Conservation (phyloP, 2,113 vertebrate species). For the Eulacestoma nigropectus region DNA sequence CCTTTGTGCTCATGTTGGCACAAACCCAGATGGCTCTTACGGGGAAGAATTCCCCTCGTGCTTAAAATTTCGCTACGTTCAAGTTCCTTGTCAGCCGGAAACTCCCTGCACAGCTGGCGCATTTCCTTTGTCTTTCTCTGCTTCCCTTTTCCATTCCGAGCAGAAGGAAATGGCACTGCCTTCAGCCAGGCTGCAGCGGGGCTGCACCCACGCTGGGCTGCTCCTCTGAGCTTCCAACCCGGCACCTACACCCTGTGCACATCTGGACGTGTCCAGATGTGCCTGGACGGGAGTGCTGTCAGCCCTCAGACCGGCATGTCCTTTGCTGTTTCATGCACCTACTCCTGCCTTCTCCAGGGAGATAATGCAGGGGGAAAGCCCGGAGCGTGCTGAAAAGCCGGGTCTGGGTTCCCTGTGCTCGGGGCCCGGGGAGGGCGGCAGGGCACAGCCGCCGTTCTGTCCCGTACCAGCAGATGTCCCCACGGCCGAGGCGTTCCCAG, state of each 20-base stretch:
- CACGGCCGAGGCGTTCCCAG: neutral
- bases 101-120: neutral
- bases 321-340: neutral
- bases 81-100: neutral
- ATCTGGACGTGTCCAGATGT: neutral
- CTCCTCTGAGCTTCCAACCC: neutral
- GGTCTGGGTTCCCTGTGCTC: accelerated
- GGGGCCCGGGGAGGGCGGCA: neutral
- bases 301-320: neutral
- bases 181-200: neutral
- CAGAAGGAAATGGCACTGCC: neutral
- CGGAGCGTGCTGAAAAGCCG: neutral
- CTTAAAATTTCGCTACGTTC: neutral
- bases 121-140: neutral
- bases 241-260: neutral
- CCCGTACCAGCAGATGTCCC: constrained; percentile 62
- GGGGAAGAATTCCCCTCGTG: neutral
- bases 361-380: neutral
- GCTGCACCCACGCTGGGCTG: accelerated
- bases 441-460: neutral
- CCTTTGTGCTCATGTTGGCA: neutral
- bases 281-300: neutral
- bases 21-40: neutral
- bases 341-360: neutral
- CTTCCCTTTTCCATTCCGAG: constrained; percentile 15